phyloP scores from a whole-genome alignment of 2,888 invertebrate genomes.

The Drosophila putrida region DNA sequence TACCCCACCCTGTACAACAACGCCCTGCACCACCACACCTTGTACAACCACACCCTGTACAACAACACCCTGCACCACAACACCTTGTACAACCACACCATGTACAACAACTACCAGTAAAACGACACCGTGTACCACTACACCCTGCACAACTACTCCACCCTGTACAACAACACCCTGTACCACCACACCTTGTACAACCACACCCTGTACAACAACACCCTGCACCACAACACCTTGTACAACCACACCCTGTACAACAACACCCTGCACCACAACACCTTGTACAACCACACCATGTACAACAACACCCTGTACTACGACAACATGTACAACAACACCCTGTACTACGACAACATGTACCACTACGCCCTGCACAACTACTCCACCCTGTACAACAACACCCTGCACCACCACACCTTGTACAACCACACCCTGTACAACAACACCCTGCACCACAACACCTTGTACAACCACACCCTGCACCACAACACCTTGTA shows the following conservation, averaged over 20 bases:
- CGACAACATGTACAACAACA: not conserved
- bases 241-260: slow-evolving; percentile 2
- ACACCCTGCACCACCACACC: slow-evolving; percentile 1
- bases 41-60: not conserved
- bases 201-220: slow-evolving; percentile 4
- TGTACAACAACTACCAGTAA: slow-evolving; percentile 3
- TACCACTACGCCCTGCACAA: not conserved
- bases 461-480: slow-evolving; percentile 7
- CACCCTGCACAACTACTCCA: not conserved
- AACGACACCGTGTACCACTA: not conserved
- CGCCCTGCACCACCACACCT: no score
- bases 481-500: not conserved
- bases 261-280: slow-evolving; percentile 1
- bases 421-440: not conserved
- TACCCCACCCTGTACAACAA: not conserved
- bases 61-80: slow-evolving; percentile 3
- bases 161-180: slow-evolving; percentile 6
- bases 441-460: not conserved
- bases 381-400: slow-evolving; percentile 5
- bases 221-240: slow-evolving; percentile 1
- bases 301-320: slow-evolving; percentile 3
- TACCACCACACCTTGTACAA: not conserved
- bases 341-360: no score
- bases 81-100: not conserved
- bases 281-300: not conserved